phyloP scores from a whole-genome alignment of 1,140 invertebrate species.

The Dendroctonus ponderosae region DNA sequence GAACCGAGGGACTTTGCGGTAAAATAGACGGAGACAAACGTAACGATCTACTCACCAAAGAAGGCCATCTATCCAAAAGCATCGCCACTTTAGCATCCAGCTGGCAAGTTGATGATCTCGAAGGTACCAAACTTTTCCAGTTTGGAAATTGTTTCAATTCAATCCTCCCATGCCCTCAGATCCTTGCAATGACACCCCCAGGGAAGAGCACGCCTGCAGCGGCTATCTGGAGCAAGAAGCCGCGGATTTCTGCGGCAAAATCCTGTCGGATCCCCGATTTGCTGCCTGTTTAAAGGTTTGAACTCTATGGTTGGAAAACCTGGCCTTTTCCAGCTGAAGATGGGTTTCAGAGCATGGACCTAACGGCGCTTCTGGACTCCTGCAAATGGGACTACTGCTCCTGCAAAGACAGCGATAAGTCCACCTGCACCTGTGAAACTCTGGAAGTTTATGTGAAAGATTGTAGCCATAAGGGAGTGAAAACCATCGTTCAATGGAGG shows the following conservation, averaged over 20 bases:
- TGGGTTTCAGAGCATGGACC: constrained; percentile 56
- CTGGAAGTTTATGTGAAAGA: constrained; percentile 75
- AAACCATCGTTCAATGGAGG: constrained; percentile 67
- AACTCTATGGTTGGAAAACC: not conserved
- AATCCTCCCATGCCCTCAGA: constrained; percentile 51
- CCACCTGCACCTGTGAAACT: constrained; percentile 72
- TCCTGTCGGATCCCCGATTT: constrained; percentile 65
- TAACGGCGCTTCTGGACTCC: constrained; percentile 58
- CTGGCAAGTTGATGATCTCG: constrained; percentile 66
- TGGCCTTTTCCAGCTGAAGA: not conserved
- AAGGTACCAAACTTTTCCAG: constrained; percentile 52
- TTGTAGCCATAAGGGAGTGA: constrained; percentile 65
- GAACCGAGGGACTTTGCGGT: constrained; percentile 79
- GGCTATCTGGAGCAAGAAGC: constrained; percentile 55
- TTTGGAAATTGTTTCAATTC: constrained; percentile 4
- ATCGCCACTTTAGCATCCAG: constrained; percentile 60
- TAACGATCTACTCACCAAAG: constrained; percentile 69
- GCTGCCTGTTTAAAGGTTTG: constrained; percentile 60
- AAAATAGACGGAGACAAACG: constrained; percentile 65
- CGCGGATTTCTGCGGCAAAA: constrained; percentile 60
- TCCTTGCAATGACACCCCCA: constrained; percentile 59
- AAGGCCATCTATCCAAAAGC: constrained; percentile 54
- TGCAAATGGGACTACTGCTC: constrained; percentile 78
- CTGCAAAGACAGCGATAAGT: constrained; percentile 58
- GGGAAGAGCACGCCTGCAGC: constrained; percentile 55